phyloP scores from a whole-genome alignment of 1,140 invertebrate species.

The Drosophila cardini region DNA sequence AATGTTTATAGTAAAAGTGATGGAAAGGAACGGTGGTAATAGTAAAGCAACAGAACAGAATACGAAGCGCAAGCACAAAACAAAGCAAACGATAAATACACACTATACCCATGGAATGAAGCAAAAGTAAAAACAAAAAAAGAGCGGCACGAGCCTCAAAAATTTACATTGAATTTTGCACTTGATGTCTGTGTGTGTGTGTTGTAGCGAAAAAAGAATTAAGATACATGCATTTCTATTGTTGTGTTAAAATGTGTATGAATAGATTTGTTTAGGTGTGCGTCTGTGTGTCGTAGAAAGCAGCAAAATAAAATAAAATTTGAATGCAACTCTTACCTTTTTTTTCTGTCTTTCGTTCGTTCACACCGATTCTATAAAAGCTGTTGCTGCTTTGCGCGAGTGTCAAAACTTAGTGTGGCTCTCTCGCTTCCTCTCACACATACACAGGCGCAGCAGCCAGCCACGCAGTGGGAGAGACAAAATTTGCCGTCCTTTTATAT shows the following conservation, averaged over 20 bases:
- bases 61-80: constrained; percentile 45
- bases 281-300: constrained; percentile 41
- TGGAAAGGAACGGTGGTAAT: background rate
- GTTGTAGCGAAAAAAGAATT: background rate
- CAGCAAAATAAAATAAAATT: constrained; percentile 34
- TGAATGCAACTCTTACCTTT: constrained; percentile 61
- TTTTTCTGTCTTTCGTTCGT: constrained; percentile 14
- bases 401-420: constrained; percentile 15
- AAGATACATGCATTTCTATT: constrained; percentile 8
- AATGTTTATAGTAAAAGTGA: constrained; percentile 7
- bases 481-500: constrained; percentile 15
- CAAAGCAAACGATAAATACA: constrained; percentile 52
- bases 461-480: constrained; percentile 41
- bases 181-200: background rate
- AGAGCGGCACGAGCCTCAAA: constrained; percentile 39
- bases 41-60: background rate
- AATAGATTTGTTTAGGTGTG: constrained; percentile 17
- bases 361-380: constrained; percentile 18
- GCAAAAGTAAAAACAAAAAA: constrained; percentile 47
- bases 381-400: constrained; percentile 42
- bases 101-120: constrained; percentile 13
- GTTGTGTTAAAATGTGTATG: constrained; percentile 8
- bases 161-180: constrained; percentile 17
- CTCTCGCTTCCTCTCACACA: constrained; percentile 8
- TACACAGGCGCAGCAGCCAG: constrained; percentile 41